Conservation (phyloP, 2,113 vertebrate genomes). For the Podarcis muralis region DNA sequence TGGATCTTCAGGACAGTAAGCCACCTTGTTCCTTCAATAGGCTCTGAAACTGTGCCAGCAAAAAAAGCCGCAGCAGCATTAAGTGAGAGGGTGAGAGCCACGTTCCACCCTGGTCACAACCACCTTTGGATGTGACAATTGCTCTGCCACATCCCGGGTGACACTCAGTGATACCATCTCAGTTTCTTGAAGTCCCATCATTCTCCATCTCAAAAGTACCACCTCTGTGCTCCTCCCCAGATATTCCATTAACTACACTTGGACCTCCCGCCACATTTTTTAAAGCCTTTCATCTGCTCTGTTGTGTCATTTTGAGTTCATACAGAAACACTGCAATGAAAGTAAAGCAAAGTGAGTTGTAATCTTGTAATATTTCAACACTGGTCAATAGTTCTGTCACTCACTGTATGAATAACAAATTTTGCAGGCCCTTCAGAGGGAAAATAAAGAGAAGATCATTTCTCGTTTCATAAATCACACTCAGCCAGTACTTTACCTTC, state of each 20-base stretch:
- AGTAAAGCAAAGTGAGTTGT: background rate
- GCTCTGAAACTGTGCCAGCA: too few species aligned
- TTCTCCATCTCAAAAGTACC: background rate
- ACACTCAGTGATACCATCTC: background rate
- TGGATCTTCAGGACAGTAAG: too few species aligned
- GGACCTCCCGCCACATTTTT: background rate
- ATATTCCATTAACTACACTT: background rate
- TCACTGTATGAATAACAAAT: constrained; percentile 29
- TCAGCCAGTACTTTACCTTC: constrained; percentile 32
- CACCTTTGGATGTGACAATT: too few species aligned
- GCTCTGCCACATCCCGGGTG: background rate
- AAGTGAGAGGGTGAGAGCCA: too few species aligned
- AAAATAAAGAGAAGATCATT: constrained; percentile 45
- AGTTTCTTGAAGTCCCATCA: background rate
- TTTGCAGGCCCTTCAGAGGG: constrained; percentile 2
- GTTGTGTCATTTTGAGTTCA: constrained; percentile 10
- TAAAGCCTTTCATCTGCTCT: background rate
- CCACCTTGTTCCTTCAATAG: background rate
- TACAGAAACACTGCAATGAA: constrained; percentile 8
- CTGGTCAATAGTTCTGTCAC: constrained; percentile 37
- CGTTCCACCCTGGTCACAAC: too few species aligned
- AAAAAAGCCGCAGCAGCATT: too few species aligned
- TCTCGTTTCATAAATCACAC: constrained; percentile 43
- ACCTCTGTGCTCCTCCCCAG: background rate
- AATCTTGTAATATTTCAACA: background rate